phyloP scores from a whole-genome alignment of 2,888 invertebrate genomes.

The Laspeyria flexula region DNA sequence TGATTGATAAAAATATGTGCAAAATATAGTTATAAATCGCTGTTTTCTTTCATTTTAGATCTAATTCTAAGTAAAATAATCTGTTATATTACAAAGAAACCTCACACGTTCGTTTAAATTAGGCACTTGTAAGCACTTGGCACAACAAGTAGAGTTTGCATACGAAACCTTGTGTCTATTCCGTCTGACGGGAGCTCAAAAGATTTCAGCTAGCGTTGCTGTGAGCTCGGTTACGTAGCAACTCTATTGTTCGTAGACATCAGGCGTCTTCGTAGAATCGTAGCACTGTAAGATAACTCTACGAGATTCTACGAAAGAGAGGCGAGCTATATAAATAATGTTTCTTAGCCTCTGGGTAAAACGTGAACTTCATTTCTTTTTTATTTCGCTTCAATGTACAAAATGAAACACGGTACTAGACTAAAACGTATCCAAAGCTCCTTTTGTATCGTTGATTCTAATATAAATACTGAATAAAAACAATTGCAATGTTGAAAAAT shows the following conservation, averaged over 20 bases:
- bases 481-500: constrained; percentile 33
- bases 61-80: neutral
- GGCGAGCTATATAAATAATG: constrained; percentile 42
- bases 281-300: constrained; percentile 52
- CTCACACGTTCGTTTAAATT: constrained; percentile 45
- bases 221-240: constrained; percentile 60
- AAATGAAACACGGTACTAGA: constrained; percentile 18
- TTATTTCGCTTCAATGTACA: neutral
- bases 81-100: constrained; percentile 6
- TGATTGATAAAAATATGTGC: neutral
- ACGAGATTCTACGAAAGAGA: constrained; percentile 43
- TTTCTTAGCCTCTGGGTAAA: constrained; percentile 39
- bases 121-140: constrained; percentile 53
- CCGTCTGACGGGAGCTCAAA: constrained; percentile 68
- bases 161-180: constrained; percentile 61
- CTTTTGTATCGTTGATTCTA: neutral
- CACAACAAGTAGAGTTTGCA: constrained; percentile 56
- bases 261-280: constrained; percentile 55
- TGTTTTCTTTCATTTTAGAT: neutral
- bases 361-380: neutral
- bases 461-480: constrained; percentile 10
- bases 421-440: neutral
- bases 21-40: neutral
- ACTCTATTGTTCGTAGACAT: constrained; percentile 67
- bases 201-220: constrained; percentile 60